phyloP scores from a whole-genome alignment of 2,113 vertebrate species.

The Motacilla alba region DNA sequence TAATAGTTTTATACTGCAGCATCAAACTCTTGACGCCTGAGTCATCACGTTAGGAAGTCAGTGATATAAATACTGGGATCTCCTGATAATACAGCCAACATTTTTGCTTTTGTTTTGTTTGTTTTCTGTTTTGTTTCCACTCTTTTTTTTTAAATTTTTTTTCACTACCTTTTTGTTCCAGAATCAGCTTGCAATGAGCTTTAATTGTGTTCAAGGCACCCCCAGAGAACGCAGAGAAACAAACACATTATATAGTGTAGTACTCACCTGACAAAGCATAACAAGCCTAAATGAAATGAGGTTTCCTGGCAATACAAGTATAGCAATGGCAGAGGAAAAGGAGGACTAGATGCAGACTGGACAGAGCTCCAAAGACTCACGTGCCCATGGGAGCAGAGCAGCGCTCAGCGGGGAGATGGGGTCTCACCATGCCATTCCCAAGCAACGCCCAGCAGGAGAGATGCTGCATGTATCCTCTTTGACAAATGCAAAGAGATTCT shows the following conservation, averaged over 20 bases:
- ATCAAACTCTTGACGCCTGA: conserved; percentile 78
- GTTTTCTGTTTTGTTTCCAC: conserved; percentile 7
- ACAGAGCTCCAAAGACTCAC: background rate
- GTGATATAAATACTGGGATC: conserved; percentile 64
- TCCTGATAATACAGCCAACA: conserved; percentile 48
- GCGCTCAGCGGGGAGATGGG: background rate
- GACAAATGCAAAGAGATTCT: background rate
- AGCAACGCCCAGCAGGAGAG: rapidly evolving
- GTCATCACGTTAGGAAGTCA: conserved; percentile 65
- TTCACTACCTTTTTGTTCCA: conserved; percentile 75
- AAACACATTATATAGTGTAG: conserved; percentile 68
- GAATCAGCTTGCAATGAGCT: conserved; percentile 78
- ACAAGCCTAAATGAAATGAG: conserved; percentile 66
- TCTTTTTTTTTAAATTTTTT: background rate
- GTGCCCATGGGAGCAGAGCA: background rate
- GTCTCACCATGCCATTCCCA: background rate
- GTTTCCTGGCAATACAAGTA: conserved; percentile 58
- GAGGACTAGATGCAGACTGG: conserved; percentile 57
- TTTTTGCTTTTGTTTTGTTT: conserved; percentile 45
- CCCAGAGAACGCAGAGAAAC: conserved; percentile 82
- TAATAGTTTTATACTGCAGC: conserved; percentile 74
- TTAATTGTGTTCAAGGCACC: conserved; percentile 81
- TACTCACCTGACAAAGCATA: conserved; percentile 69
- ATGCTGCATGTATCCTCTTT: background rate
- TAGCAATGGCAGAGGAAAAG: conserved; percentile 40